phyloP scores from a whole-genome alignment of 2,888 invertebrate genomes.

The Chrysolina haemoptera region DNA sequence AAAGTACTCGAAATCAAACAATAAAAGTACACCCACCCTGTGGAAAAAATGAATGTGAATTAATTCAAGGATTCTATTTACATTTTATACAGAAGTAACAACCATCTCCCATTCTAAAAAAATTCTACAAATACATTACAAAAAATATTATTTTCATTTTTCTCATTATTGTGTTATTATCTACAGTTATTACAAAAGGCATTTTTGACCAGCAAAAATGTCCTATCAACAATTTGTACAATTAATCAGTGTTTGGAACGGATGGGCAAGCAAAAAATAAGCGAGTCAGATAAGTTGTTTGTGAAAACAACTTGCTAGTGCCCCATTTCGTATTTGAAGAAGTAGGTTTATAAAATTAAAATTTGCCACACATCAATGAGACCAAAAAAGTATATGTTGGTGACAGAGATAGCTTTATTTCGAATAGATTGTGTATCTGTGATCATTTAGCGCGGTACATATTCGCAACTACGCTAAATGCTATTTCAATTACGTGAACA shows the following conservation, averaged over 20 bases:
- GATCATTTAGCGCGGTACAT: no score
- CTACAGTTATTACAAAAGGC: constrained; percentile 55
- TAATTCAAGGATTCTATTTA: constrained; percentile 42
- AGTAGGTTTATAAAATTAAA: no score
- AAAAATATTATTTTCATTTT: constrained; percentile 53
- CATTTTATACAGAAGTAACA: constrained; percentile 54
- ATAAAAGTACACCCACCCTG: not conserved
- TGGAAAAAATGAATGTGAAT: not conserved
- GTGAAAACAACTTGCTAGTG: not conserved
- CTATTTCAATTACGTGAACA: no score
- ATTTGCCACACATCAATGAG: no score
- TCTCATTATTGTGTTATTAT: constrained; percentile 50
- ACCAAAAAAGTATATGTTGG: not conserved
- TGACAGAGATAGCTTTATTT: no score
- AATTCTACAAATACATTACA: constrained; percentile 51
- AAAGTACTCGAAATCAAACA: not conserved
- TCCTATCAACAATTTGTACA: constrained; percentile 31
- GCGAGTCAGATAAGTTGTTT: not conserved
- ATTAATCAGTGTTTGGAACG: constrained; percentile 41
- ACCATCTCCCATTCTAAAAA: constrained; percentile 49
- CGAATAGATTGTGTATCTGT: no score
- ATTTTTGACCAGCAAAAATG: constrained; percentile 63
- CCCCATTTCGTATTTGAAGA: no score
- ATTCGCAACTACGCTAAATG: no score
- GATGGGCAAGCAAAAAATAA: constrained; percentile 15